Evolutionary conservation across 2,113 vertebrate genomes (phyloP).

Genomic region (Piaya cayana): DNA sequence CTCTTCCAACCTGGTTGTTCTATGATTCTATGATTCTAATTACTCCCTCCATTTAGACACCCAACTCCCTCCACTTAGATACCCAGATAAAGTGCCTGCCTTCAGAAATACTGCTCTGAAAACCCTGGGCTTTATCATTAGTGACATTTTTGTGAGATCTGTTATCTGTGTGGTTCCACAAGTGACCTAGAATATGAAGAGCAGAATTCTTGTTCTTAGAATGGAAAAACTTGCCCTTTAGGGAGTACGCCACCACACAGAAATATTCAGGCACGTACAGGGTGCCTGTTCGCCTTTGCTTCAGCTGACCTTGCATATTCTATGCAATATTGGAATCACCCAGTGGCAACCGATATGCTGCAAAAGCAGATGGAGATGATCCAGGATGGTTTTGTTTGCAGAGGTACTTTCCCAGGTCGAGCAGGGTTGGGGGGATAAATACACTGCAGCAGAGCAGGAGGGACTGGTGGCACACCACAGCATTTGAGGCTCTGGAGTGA

Average conservation of each 20-base stretch:
- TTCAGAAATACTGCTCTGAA: not conserved
- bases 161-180: slow-evolving; percentile 39
- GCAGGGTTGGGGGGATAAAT: not conserved
- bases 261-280: not conserved
- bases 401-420: fast-evolving
- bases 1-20: no score
- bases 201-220: slow-evolving; percentile 53
- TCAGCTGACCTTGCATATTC: not conserved
- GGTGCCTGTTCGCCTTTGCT: not conserved
- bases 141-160: slow-evolving; percentile 37
- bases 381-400: not conserved
- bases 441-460: not conserved
- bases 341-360: fast-evolving
- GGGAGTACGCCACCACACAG: not conserved
- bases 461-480: not conserved
- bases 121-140: not conserved
- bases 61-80: not conserved
- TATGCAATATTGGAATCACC: not conserved
- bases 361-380: not conserved
- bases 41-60: not conserved
- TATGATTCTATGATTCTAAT: no score
- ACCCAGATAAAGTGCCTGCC: not conserved
- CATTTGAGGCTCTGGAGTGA: no score
- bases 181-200: slow-evolving; percentile 54
- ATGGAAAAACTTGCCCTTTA: slow-evolving; percentile 42